Base-by-base conservation (phyloP, 2,113 vertebrate species). In the Tragelaphus imberbis region DNA sequence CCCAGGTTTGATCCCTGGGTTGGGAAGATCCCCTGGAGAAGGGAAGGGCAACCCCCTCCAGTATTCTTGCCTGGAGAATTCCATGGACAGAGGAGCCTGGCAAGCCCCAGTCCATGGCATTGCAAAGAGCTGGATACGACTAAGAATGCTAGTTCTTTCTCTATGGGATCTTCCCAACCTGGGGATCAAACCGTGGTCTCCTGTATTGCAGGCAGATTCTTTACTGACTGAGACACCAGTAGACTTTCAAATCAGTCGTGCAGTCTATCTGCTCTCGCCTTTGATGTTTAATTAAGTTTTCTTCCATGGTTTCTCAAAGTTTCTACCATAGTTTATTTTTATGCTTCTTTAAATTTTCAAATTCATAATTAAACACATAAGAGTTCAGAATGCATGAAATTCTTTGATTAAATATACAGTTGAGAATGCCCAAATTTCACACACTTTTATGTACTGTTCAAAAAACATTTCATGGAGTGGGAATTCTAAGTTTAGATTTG, bases 401-500 rank as follows among this genome's bases (percentile, higher is more conserved):
- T 77, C 36, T 77, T 88, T 63, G 17, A 63, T 51, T 94, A 93
- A 91, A 90, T 47, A 59, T 44, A 56, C 21, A 44, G 14, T 77
- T 12, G 5, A 59, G 84, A 71, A 80, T 33, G 49, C 65, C 80
- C 36, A 3, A 4, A 25, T 61, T 82, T 94, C 36, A 44, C 25
- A 53, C 17, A 25, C 23, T 61, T 86, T 21, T 28, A 25, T 19
- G 25, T 80, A 36, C 75, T 61, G 4, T 88, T 94, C 36, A 85
- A n/a, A 75, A 94, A 40, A 61, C 25, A 47, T 21, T 30, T 21
- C 55, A 15, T 2, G 1, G 15, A 19, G 7, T 86, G 49, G 93
- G 44, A 92, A 90, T 82, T 95, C 33, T 61, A 53, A n/a, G 44
- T 94, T 92, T 95, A 75, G 86, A 93, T 79, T 97, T 21, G 51